Evolutionary conservation across 1,140 invertebrate species (phyloP), one percentile per base, ranked within the genome.

Genomic region (Stegodyphus dumicola): DNA sequence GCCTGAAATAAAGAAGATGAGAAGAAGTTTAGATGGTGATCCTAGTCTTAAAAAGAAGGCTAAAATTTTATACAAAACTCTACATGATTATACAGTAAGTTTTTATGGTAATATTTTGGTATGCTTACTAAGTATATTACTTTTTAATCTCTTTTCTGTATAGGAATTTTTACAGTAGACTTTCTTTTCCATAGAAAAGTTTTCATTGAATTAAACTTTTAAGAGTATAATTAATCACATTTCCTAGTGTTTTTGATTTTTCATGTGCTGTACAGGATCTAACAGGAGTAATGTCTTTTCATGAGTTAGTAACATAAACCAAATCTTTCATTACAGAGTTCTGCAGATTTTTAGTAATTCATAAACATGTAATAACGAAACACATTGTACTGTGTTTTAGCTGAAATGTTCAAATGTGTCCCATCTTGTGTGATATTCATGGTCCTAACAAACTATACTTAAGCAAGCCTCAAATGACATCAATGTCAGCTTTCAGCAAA

Each of bases 11-110:
- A 88, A 85, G 33, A 81, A 77, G 88, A 56, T 65, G 7, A 66
- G 88, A 70, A 49, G 87, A 66, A 85, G 85, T 71, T 88, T 90
- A 78, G 90, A 90, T 15, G 87, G 88, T 60, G 88, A 89, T 15
- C 56, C 77, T 53, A 75, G 53, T 17, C 79, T 91, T 66, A 91
- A 90, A 86, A 90, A 90, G 56, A 86, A 90, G 79, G 88, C 91
- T 18, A 88, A 86, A 78, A 87, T 88, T 53, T 86, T 92, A 18
- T 92, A 90, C 86, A 91, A 90, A 86, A 89, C 90, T 52, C 89
- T 92, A 64, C 93, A 90, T 88, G 91, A 91, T 85, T 91, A 90
- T 88, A 51, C 79, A 18, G 90, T 91, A 88, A 88, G 89, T 87
- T 7, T n/a, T 13, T n/a, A 48, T 60, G 56, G 15, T 60, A 10